phyloP scores from a whole-genome alignment of 35 echinoderm and acorn worm species.

The Eucidaris tribuloides region DNA sequence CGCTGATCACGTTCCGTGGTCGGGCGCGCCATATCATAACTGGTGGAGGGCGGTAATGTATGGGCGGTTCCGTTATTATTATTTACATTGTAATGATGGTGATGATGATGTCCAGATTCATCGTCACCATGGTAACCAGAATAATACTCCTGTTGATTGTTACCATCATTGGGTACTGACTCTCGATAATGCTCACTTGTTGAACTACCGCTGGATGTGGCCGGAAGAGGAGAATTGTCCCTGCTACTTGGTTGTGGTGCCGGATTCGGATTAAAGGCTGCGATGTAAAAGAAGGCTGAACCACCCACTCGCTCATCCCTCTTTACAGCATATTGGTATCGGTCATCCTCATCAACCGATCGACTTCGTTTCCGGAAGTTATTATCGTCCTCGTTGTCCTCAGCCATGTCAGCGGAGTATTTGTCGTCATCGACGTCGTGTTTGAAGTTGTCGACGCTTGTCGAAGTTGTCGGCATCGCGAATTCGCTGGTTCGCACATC shows the following conservation, averaged over 20 bases:
- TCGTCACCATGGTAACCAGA: conserved; percentile 33
- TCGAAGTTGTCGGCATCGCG: background rate
- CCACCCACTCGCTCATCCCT: conserved; percentile 3
- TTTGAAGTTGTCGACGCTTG: no score
- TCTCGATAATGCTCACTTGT: no score
- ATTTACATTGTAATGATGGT: background rate
- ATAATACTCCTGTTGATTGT: background rate
- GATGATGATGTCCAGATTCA: background rate
- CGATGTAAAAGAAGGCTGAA: background rate
- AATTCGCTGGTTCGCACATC: conserved; percentile 1
- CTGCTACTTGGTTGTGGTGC: background rate
- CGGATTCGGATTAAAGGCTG: background rate
- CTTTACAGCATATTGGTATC: background rate
- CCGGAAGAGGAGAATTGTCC: background rate
- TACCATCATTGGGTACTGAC: background rate
- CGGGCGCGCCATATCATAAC: background rate
- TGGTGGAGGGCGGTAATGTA: background rate
- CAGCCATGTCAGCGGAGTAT: no score
- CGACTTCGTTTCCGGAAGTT: no score
- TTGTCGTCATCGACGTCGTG: no score
- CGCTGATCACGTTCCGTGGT: background rate
- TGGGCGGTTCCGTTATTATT: background rate
- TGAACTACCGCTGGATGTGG: background rate
- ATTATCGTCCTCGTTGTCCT: no score
- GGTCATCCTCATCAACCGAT: background rate